Conservation (phyloP, 2,797 vertebrate genomes). For the Lemur catta region DNA sequence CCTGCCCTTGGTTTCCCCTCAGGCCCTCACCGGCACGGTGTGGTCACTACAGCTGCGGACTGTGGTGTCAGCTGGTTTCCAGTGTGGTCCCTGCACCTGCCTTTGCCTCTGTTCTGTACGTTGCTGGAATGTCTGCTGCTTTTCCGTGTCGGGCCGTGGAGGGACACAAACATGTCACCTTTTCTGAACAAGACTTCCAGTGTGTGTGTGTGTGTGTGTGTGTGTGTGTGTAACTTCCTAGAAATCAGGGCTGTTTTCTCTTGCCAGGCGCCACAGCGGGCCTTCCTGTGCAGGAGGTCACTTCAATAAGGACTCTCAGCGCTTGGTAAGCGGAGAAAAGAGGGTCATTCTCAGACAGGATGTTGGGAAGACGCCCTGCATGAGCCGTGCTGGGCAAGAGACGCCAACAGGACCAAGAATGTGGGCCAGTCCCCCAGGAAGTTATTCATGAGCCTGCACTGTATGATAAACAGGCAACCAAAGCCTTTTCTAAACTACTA, state of each 20-base stretch:
- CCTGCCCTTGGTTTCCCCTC: neutral
- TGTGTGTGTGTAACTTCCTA: conserved; percentile 79
- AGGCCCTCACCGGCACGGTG: neutral
- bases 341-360: conserved; percentile 87
- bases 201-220: conserved; percentile 4
- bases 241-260: conserved; percentile 80
- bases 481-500: conserved; percentile 79
- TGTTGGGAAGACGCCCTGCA: conserved; percentile 82
- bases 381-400: conserved; percentile 82
- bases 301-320: conserved; percentile 79
- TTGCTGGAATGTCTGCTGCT: conserved; percentile 75
- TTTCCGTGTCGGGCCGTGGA: conserved; percentile 72
- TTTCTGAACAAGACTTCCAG: conserved; percentile 72
- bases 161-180: conserved; percentile 80
- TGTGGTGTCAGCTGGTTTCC: fast-evolving
- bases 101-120: conserved; percentile 52
- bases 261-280: conserved; percentile 81
- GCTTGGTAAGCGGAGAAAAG: conserved; percentile 76
- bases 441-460: conserved; percentile 82
- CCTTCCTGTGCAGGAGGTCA: conserved; percentile 83
- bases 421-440: conserved; percentile 81
- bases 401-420: conserved; percentile 83
- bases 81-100: conserved; percentile 72
- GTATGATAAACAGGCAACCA: conserved; percentile 83
- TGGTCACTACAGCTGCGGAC: fast-evolving